These are phyloP conservation scores for Semicossyphus pulcher DNA, from an alignment of 2,113 vertebrate genomes.

Conservation along the genomic window DNA sequence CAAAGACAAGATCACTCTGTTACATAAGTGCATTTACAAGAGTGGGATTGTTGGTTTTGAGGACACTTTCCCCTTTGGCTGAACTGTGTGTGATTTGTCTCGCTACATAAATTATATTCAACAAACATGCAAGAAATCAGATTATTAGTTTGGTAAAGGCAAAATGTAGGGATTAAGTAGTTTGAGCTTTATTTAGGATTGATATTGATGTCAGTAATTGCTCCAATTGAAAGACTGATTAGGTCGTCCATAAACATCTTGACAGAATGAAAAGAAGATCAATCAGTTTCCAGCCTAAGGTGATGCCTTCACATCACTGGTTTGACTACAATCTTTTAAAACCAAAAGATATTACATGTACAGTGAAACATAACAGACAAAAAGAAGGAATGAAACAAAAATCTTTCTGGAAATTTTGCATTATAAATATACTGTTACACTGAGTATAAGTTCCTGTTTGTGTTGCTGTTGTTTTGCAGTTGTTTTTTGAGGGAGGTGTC, in stretches of 20 bases:
- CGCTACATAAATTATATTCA: neutral
- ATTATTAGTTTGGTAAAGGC: neutral
- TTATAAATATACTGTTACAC: too few relatives aligned
- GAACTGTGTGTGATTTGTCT: neutral
- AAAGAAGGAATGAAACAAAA: too few relatives aligned
- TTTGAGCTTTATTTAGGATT: too few relatives aligned
- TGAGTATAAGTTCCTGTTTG: too few relatives aligned
- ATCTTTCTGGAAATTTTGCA: too few relatives aligned
- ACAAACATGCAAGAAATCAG: neutral
- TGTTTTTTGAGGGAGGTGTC: too few relatives aligned
- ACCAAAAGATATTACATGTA: neutral
- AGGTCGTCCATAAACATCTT: neutral
- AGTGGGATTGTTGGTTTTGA: neutral
- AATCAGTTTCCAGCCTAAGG: neutral
- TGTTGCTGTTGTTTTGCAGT: too few relatives aligned
- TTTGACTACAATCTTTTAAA: neutral
- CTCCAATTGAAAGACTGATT: neutral
- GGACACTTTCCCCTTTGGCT: neutral
- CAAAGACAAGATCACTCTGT: neutral
- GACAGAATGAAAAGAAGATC: neutral
- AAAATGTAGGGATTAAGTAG: too few relatives aligned
- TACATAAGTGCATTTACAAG: slow-evolving; percentile 17
- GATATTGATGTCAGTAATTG: neutral
- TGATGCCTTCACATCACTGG: neutral
- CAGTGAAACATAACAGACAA: neutral